Conservation (phyloP, 1,140 invertebrate species). For the Arion vulgaris region DNA sequence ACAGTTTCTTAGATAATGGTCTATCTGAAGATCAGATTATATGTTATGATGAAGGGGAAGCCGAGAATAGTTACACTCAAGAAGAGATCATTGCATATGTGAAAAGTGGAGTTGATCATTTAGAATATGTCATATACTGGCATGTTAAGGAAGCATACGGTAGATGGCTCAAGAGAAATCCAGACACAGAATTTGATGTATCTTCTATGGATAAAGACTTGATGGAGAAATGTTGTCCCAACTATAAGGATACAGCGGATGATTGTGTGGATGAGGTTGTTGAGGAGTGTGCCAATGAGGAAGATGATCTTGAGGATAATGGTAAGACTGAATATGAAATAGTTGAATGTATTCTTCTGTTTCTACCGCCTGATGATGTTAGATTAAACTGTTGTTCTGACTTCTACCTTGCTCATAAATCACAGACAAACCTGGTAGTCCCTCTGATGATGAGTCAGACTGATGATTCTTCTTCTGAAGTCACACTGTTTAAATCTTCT, state of each 20-base stretch:
- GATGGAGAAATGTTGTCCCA: neutral
- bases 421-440: too few relatives aligned
- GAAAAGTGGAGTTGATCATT: neutral
- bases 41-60: neutral
- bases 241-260: slow-evolving; percentile 10
- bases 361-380: too few relatives aligned
- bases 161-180: slow-evolving; percentile 6
- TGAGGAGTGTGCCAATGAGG: neutral
- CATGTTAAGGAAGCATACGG: slow-evolving; percentile 11
- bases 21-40: neutral
- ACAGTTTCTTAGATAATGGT: neutral
- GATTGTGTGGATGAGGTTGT: neutral
- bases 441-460: too few relatives aligned
- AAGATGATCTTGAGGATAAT: slow-evolving; percentile 15
- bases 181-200: slow-evolving; percentile 18
- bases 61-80: neutral
- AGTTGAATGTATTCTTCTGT: neutral
- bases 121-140: slow-evolving; percentile 32
- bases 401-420: too few relatives aligned
- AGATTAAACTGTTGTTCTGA: too few relatives aligned
- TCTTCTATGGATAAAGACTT: slow-evolving; percentile 25
- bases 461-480: too few relatives aligned
- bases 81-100: slow-evolving; percentile 23
- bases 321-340: neutral
- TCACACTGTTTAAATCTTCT: too few relatives aligned